Base-by-base conservation (phyloP, 2,797 vertebrate genomes). In the Parauchenoglanis punctatus region DNA sequence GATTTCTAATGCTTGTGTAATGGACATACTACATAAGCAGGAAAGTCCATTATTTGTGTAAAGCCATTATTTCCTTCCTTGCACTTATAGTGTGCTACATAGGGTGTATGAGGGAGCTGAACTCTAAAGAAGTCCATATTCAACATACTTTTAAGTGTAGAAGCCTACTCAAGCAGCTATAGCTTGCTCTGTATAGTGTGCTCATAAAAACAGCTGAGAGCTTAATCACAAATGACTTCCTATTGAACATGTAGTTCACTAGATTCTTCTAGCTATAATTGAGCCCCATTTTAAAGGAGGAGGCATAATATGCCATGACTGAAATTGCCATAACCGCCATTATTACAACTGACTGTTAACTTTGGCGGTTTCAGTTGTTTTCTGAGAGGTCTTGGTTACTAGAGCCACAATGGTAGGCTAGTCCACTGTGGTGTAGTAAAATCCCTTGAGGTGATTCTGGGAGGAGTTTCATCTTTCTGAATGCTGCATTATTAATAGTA, bases 351-450 rank as follows among this genome's bases (percentile, higher is more conserved):
- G 70, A 59, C 18, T 65, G 56, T 44, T 49, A 77, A 52, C 17
- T 63, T 85, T 85, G 56, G 72, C n/a, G 11, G 72, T 77, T 52
- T 77, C 58, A 1, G 54, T 77, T 85, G 84, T 85, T 85, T 85
- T 63, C 72, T 85, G n/a, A 77, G 58, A 63, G 56, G 18, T 85
- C 72, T 75, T 63, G 84, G 40, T 85, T 63, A 49, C 40, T 46
- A 10, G 1, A 85, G n/a, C 81, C 81, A 83, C 81, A 83, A 68
- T 83, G 52, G 81, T 52, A 83, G 81, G 63, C 40, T 73, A 40
- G 68, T 73, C 59, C 54, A 73, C 20, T 76, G 72, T 63, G 72
- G 84, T 63, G 84, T 7, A 49, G 84, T 31, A 31, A 49, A 85
- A 68, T 68, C 81, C 58, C 17, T 65, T 52, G 72, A 40, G 72